phyloP scores from a whole-genome alignment of 2,888 invertebrate genomes.

The Clivina fossor region DNA sequence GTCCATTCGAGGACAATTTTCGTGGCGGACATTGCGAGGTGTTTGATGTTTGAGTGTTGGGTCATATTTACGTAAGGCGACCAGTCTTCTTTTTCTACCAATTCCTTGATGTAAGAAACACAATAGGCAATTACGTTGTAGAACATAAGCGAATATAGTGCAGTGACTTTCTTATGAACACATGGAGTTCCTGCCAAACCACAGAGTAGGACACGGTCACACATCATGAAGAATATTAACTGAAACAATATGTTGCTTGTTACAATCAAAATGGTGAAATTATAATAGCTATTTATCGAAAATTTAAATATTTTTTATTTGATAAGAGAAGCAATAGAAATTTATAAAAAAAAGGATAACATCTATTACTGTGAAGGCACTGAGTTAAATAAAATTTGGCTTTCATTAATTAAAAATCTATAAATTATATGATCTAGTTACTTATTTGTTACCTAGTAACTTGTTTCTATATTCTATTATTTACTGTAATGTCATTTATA shows the following conservation, averaged over 20 bases:
- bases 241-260: constrained; percentile 49
- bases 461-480: too few species aligned
- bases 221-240: constrained; percentile 72
- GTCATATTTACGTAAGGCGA: constrained; percentile 74
- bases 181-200: constrained; percentile 53
- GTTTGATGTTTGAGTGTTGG: constrained; percentile 71
- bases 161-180: constrained; percentile 59
- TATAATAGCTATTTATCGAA: too few species aligned
- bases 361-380: too few species aligned
- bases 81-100: constrained; percentile 76
- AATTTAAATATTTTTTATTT: too few species aligned
- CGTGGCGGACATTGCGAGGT: constrained; percentile 79
- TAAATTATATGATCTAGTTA: too few species aligned
- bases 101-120: constrained; percentile 71
- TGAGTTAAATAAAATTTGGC: too few species aligned
- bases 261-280: too few species aligned
- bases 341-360: too few species aligned
- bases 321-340: too few species aligned
- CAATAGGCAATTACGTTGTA: constrained; percentile 81
- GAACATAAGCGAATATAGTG: constrained; percentile 77
- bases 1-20: constrained; percentile 82
- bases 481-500: too few species aligned
- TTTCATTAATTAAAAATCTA: too few species aligned
- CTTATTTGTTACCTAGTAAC: too few species aligned
- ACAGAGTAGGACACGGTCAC: constrained; percentile 65